A percentile compares a stretch with the other conserved stretches of the same genome.
These are phyloP conservation scores for Tholera decimalis DNA, from an alignment of 2,888 invertebrate genomes.

Conservation along the genomic window DNA sequence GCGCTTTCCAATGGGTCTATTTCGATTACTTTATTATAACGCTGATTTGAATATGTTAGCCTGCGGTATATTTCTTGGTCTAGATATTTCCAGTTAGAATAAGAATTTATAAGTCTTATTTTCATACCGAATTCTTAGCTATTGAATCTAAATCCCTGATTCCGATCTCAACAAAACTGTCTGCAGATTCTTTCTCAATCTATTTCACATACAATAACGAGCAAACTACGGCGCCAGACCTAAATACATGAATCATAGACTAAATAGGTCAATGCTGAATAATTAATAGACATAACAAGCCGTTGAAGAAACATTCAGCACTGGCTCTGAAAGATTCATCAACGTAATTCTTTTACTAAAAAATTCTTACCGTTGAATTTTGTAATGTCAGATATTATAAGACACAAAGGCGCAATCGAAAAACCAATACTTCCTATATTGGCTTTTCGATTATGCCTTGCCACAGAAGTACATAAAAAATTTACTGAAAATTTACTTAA, in stretches of 20 bases:
- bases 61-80: conserved; percentile 24
- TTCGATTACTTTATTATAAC: conserved; percentile 45
- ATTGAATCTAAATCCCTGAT: background rate
- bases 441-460: too few relatives aligned
- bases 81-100: conserved; percentile 18
- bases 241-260: conserved; percentile 35
- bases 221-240: conserved; percentile 32
- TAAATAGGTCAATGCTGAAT: conserved; percentile 59
- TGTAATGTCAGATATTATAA: conserved; percentile 9
- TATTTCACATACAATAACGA: conserved; percentile 21
- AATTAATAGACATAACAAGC: conserved; percentile 45
- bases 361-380: conserved; percentile 8
- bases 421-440: conserved; percentile 17
- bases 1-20: conserved; percentile 52
- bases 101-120: conserved; percentile 5
- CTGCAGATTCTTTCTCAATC: conserved; percentile 9
- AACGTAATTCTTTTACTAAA: conserved; percentile 14
- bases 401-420: conserved; percentile 13
- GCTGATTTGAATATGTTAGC: conserved; percentile 41
- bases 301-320: conserved; percentile 14
- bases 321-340: conserved; percentile 27
- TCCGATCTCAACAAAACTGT: background rate
- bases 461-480: conserved; percentile 37
- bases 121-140: background rate
- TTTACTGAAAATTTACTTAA: conserved; percentile 30